Conservation (phyloP, 2,797 vertebrate species). For the Lithobates pipiens region DNA sequence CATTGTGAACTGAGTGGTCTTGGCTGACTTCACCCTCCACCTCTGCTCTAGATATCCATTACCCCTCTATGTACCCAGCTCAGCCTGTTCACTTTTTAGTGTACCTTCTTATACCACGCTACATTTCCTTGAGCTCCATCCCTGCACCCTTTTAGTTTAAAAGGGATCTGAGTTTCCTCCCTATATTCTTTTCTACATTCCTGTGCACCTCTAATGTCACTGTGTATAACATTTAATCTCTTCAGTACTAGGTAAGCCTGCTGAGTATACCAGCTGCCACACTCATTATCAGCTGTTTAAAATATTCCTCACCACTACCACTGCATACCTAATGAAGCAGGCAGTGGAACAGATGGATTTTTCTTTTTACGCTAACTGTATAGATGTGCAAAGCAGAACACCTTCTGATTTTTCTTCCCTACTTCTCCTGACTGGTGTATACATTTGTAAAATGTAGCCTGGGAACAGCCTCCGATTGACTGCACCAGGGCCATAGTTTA, state of each 20-base stretch:
- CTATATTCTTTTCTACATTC: background rate
- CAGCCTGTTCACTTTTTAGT: too few species aligned
- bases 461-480: background rate
- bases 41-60: background rate
- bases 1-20: too few species aligned
- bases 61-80: too few species aligned
- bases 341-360: background rate
- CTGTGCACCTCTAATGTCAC: background rate
- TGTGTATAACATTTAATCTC: background rate
- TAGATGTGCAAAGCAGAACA: background rate
- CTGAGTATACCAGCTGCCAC: background rate
- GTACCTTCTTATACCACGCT: too few species aligned
- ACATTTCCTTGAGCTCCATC: too few species aligned
- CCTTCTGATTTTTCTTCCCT: background rate
- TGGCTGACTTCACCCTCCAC: too few species aligned
- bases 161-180: too few species aligned
- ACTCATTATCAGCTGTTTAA: background rate
- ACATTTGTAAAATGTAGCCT: background rate
- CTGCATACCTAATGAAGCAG: background rate
- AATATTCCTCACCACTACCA: background rate
- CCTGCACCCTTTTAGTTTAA: too few species aligned
- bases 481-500: background rate
- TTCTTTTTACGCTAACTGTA: background rate
- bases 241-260: background rate
- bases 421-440: background rate